Evolutionary conservation across 2,888 invertebrate genomes (phyloP), one percentile per base, ranked within the genome.

Genomic region (Netelia fuscicornis): DNA sequence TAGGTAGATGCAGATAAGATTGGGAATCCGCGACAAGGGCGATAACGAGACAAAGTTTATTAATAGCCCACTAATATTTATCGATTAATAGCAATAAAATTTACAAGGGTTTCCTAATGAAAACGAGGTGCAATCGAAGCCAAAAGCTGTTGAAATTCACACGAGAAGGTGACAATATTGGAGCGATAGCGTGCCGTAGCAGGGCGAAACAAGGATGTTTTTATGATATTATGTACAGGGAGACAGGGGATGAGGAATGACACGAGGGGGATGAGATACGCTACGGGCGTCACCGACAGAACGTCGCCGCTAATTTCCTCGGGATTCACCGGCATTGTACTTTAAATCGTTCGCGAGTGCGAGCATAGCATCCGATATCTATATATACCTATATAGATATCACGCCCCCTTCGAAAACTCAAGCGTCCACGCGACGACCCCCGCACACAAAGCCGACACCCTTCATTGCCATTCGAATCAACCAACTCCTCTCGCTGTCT

Each of bases 291-390:
- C 93, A 93, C 89, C 88, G 87, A 86, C 93, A 93, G 80, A 80
- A 91, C 89, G 89, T 90, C 92, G 92, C 91, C 92, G 92, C 92
- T 93, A 93, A 93, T 93, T 93, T 93, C 90, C 92, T 88, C 92
- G 90, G 91, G 91, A 93, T 93, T 92, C 92, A 92, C 88, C 86
- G 89, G 92, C 91, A 93, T 93, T 93, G 93, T 93, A 89, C 90
- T 92, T 91, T 88, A 92, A 92, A 93, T 92, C 92, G 91, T 87
- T 87, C 90, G 76, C 64, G 58, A 85, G 56, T 23, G 20, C 58
- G 17, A 58, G 48, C 48, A 48, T 17, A 58, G 62, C 65, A 58
- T 58, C 23, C 37, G 37, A 67, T 62, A 64, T 54, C 13, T 52
- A 76, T 23, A 48, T 42, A 6, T 20, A 20, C 54, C 13, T 71